phyloP scores from a whole-genome alignment of 2,888 invertebrate genomes.

The Ophraella communa region DNA sequence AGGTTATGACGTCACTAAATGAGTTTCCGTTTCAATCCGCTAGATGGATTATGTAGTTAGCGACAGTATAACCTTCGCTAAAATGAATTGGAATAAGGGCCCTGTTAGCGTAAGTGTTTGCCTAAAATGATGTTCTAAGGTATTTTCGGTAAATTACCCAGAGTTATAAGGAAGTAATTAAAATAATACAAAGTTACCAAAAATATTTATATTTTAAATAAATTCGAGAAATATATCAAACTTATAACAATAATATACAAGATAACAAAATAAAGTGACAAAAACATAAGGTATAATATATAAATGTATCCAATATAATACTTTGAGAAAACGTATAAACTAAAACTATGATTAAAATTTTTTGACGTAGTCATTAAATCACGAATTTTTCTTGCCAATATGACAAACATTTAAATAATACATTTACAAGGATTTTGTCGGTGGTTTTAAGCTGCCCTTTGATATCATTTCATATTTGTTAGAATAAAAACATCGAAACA shows the following conservation, averaged over 20 bases:
- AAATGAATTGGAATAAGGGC: too few species aligned
- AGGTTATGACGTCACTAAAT: too few species aligned
- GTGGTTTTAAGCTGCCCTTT: constrained; percentile 1
- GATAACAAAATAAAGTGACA: constrained; percentile 16
- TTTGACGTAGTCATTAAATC: constrained; percentile 46
- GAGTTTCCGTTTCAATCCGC: too few species aligned
- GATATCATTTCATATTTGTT: too few species aligned
- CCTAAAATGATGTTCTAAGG: neutral
- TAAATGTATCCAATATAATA: constrained; percentile 28
- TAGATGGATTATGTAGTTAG: too few species aligned
- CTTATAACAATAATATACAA: constrained; percentile 21
- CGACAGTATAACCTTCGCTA: too few species aligned
- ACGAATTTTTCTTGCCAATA: constrained; percentile 47
- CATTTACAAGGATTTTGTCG: constrained; percentile 15
- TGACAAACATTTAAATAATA: constrained; percentile 42
- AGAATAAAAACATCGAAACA: too few species aligned
- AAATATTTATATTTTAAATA: constrained; percentile 21
- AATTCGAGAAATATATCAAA: constrained; percentile 25
- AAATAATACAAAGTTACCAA: constrained; percentile 18
- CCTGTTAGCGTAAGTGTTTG: too few species aligned
- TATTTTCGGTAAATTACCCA: neutral
- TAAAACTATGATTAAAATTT: constrained; percentile 33
- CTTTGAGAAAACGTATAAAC: constrained; percentile 23
- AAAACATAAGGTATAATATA: constrained; percentile 17
- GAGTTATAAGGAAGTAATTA: neutral